phyloP scores from a whole-genome alignment of 2,797 vertebrate species.

The Oreonectes daqikongensis region DNA sequence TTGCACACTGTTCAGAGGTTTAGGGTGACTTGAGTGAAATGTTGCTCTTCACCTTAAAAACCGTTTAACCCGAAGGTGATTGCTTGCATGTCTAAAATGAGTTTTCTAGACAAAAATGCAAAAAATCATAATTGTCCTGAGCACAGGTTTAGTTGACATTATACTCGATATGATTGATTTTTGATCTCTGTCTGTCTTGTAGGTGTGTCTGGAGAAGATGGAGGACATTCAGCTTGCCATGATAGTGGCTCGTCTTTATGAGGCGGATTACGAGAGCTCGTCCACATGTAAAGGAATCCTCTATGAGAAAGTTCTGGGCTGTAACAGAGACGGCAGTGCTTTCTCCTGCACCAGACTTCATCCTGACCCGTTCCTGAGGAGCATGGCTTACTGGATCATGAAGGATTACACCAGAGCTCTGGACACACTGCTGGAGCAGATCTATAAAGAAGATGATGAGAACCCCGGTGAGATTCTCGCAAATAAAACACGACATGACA shows the following conservation, averaged over 20 bases:
- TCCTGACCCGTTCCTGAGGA: constrained; percentile 94
- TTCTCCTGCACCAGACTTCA: constrained; percentile 88
- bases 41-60: too few relatives aligned
- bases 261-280: constrained; percentile 94
- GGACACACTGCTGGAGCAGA: constrained; percentile 93
- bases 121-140: too few relatives aligned
- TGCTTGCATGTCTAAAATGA: too few relatives aligned
- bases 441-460: constrained; percentile 92
- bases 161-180: neutral
- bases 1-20: too few relatives aligned
- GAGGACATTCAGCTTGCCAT: constrained; percentile 97
- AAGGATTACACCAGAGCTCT: constrained; percentile 93
- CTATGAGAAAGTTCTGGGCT: constrained; percentile 91
- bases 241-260: constrained; percentile 94
- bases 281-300: constrained; percentile 92
- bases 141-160: too few relatives aligned
- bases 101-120: too few relatives aligned
- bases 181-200: neutral
- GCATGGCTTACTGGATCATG: constrained; percentile 97
- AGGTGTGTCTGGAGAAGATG: constrained; percentile 99
- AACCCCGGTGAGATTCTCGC: constrained; percentile 78
- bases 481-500: too few relatives aligned
- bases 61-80: too few relatives aligned
- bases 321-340: constrained; percentile 82
- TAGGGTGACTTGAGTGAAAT: too few relatives aligned